Evolutionary conservation across 2,888 invertebrate species (phyloP).

Genomic region (Phyllotreta striolata): DNA sequence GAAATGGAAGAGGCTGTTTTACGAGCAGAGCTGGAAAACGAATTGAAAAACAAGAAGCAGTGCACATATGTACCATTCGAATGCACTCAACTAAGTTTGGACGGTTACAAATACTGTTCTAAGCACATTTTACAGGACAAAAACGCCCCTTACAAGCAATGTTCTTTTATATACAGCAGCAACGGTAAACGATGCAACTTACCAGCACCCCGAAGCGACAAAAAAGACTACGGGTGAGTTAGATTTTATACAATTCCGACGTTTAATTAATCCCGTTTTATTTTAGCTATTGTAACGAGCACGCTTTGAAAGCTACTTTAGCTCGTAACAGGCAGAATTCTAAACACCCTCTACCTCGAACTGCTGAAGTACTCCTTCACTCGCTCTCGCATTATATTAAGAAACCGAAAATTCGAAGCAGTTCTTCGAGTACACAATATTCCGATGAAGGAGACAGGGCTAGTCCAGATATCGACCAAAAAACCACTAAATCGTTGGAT

Average conservation of each 20-base stretch:
- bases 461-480: constrained; percentile 61
- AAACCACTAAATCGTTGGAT: constrained; percentile 62
- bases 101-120: constrained; percentile 79
- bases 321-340: constrained; percentile 69
- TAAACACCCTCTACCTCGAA: constrained; percentile 69
- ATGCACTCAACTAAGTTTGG: constrained; percentile 72
- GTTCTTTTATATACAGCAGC: constrained; percentile 72
- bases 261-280: background rate
- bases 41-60: constrained; percentile 68
- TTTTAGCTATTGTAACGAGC: constrained; percentile 73
- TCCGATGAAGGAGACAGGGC: constrained; percentile 53
- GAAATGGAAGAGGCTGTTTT: constrained; percentile 49
- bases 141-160: constrained; percentile 84
- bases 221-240: constrained; percentile 70
- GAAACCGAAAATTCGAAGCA: constrained; percentile 52
- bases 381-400: constrained; percentile 72
- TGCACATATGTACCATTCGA: constrained; percentile 72
- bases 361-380: constrained; percentile 71
- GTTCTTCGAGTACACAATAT: constrained; percentile 48
- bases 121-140: constrained; percentile 86
- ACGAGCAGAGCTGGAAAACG: constrained; percentile 67
- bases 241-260: background rate
- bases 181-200: constrained; percentile 80
- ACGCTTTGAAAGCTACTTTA: constrained; percentile 71
- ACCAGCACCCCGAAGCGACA: constrained; percentile 78